Evolutionary conservation across 1,140 invertebrate species (phyloP).

Genomic region (Temnothorax nylanderi): DNA sequence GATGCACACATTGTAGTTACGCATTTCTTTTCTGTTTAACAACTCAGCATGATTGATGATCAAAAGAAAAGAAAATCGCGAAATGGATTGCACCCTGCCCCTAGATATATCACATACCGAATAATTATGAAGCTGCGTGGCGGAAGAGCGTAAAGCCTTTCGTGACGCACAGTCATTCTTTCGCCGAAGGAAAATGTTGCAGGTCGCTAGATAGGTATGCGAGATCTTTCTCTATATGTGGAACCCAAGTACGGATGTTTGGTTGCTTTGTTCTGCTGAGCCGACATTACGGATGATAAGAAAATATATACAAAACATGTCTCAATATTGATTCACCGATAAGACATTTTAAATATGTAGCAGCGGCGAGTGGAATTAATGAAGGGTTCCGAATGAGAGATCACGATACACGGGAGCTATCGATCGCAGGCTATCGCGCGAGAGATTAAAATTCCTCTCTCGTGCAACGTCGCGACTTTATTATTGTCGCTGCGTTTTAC

Average conservation of each 20-base stretch:
- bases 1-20: background rate
- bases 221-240: background rate
- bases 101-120: background rate
- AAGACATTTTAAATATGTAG: constrained; percentile 24
- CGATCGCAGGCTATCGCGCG: background rate
- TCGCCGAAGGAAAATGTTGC: constrained; percentile 7
- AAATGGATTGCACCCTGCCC: background rate
- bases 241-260: constrained; percentile 12
- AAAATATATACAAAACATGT: constrained; percentile 7
- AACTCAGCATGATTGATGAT: background rate
- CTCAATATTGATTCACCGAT: constrained; percentile 25
- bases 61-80: background rate
- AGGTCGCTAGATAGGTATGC: constrained; percentile 18
- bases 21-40: background rate
- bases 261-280: background rate
- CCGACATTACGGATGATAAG: constrained; percentile 9
- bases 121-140: constrained; percentile 43
- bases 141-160: constrained; percentile 16
- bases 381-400: constrained; percentile 26
- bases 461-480: constrained; percentile 10
- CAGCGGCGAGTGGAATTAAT: background rate
- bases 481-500: constrained; percentile 31
- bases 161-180: constrained; percentile 20
- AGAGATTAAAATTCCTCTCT: constrained; percentile 18
- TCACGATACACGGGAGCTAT: constrained; percentile 3